A percentile compares a stretch with the other conserved stretches of the same genome.
These are phyloP conservation scores for Luehdorfia chinensis DNA, from an alignment of 1,140 invertebrate species.

Conservation along the genomic window DNA sequence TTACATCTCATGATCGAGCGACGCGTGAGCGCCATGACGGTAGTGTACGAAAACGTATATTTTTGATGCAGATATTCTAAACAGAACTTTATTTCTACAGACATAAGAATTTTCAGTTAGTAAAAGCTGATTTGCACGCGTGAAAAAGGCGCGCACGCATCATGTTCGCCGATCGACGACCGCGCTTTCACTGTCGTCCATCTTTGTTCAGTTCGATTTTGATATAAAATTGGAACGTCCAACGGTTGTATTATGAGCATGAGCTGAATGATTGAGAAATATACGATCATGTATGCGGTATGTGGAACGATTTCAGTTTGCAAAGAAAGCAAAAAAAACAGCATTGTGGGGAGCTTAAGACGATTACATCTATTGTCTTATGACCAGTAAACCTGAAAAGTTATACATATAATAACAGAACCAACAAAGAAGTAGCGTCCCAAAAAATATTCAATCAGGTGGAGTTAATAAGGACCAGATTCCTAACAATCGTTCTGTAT, in stretches of 20 bases:
- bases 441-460: too few relatives aligned
- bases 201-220: slow-evolving; percentile 58
- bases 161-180: slow-evolving; percentile 62
- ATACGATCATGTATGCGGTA: too few relatives aligned
- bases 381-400: too few relatives aligned
- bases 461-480: too few relatives aligned
- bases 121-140: slow-evolving; percentile 36
- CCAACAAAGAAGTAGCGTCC: too few relatives aligned
- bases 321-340: too few relatives aligned
- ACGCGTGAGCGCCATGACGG: slow-evolving; percentile 49
- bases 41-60: slow-evolving; percentile 57
- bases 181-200: slow-evolving; percentile 70
- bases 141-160: slow-evolving; percentile 54
- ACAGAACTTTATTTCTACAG: slow-evolving; percentile 26
- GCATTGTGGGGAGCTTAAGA: too few relatives aligned
- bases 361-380: too few relatives aligned
- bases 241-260: slow-evolving; percentile 31
- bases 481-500: too few relatives aligned
- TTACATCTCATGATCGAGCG: slow-evolving; percentile 56
- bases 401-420: too few relatives aligned
- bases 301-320: slow-evolving; percentile 14
- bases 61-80: slow-evolving; percentile 11
- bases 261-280: slow-evolving; percentile 27
- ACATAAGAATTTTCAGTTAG: too few relatives aligned
- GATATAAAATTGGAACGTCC: slow-evolving; percentile 59